These are phyloP conservation scores for Catharus ustulatus DNA, from an alignment of 2,797 vertebrate genomes.

Conservation along the genomic window DNA sequence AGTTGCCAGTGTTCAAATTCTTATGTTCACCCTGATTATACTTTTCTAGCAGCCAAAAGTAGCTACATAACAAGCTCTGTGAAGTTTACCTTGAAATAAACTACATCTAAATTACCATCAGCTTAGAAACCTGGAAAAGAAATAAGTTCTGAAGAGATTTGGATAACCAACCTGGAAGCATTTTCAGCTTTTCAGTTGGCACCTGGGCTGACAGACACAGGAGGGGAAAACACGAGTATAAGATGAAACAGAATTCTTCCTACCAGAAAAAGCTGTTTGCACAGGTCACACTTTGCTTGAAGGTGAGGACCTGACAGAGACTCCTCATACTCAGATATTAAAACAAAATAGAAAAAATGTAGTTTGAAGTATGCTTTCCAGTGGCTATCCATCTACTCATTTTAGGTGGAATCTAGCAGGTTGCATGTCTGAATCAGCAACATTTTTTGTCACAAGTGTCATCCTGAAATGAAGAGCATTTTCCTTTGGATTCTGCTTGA, in stretches of 20 bases:
- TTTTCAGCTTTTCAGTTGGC: not conserved
- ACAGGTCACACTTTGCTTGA: not conserved
- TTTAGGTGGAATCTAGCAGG: not conserved
- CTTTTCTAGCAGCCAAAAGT: not conserved
- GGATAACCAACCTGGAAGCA: not conserved
- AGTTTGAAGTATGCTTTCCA: not conserved
- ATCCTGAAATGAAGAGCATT: not conserved
- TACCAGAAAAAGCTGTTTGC: not conserved
- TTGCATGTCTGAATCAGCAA: not conserved
- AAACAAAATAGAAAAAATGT: not conserved
- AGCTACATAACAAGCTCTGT: slow-evolving; percentile 14
- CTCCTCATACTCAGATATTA: not conserved
- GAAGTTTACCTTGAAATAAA: slow-evolving; percentile 33
- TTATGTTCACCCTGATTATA: not conserved
- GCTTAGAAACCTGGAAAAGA: not conserved
- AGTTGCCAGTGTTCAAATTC: not conserved
- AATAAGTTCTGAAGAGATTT: not conserved
- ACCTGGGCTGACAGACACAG: not conserved
- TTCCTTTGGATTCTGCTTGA: not conserved
- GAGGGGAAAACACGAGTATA: not conserved
- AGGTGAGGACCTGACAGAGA: not conserved
- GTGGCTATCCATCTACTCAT: not conserved
- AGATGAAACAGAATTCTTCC: not conserved
- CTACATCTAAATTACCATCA: slow-evolving; percentile 4
- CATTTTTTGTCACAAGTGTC: not conserved